Percentiles rank a stretch among this genome's conserved stretches.
Evolutionary conservation across 2,888 invertebrate genomes (phyloP).

Genomic region (Coelinius sp.): DNA sequence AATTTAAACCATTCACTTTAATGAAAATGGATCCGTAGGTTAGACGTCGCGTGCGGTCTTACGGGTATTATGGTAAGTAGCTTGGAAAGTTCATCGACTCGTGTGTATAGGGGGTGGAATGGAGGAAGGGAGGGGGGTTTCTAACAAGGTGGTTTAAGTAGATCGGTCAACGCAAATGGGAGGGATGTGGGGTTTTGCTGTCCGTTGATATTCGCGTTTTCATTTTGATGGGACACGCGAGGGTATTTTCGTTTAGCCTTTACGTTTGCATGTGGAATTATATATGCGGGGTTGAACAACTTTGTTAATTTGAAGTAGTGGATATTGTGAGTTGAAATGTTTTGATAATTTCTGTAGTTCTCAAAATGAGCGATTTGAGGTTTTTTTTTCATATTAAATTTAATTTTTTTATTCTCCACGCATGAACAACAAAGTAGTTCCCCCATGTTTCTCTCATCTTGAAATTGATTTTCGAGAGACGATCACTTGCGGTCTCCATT

Average conservation of each 20-base stretch:
- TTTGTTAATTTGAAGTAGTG: neutral
- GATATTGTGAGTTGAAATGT: too few relatives aligned
- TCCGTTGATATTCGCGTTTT: slow-evolving; percentile 38
- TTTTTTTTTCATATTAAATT: too few relatives aligned
- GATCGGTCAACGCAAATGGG: slow-evolving; percentile 27
- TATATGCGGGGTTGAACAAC: neutral
- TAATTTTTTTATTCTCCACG: too few relatives aligned
- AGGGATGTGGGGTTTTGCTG: neutral
- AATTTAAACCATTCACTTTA: slow-evolving; percentile 17
- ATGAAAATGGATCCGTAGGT: slow-evolving; percentile 19
- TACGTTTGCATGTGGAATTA: slow-evolving; percentile 34
- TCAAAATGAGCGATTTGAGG: too few relatives aligned
- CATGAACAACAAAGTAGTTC: too few relatives aligned
- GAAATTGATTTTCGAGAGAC: neutral
- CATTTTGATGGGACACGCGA: slow-evolving; percentile 38
- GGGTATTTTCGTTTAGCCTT: slow-evolving; percentile 36
- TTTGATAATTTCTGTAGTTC: too few relatives aligned
- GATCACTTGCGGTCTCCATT: neutral
- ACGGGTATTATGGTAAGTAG: slow-evolving; percentile 29
- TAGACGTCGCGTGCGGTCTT: slow-evolving; percentile 30
- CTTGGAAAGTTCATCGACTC: slow-evolving; percentile 27
- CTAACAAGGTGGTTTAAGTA: slow-evolving; percentile 24
- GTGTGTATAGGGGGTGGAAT: neutral
- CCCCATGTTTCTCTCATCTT: too few relatives aligned
- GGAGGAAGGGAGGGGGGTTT: neutral